Evolutionary conservation across 2,888 invertebrate genomes (phyloP).

Genomic region (Aphidoletes aphidimyza): DNA sequence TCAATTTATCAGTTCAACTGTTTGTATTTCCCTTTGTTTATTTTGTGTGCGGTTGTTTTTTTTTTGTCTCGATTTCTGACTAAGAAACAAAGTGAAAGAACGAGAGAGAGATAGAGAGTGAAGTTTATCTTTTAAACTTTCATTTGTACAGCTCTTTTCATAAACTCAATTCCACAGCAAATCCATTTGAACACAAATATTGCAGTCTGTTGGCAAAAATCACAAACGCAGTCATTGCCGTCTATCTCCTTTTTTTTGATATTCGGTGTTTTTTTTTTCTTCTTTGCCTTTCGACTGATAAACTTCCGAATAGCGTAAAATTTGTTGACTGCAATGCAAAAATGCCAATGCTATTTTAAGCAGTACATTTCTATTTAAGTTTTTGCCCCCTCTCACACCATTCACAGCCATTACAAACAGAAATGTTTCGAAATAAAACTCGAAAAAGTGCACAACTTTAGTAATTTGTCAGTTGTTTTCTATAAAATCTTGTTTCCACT

Average conservation of each 20-base stretch:
- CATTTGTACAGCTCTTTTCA: not conserved
- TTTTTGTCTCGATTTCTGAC: not conserved
- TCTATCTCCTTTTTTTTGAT: not conserved
- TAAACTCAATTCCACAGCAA: not conserved
- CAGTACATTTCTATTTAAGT: conserved; percentile 6
- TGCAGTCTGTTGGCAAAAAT: not conserved
- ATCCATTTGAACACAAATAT: not conserved
- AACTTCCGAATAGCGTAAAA: conserved; percentile 9
- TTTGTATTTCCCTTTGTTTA: not conserved
- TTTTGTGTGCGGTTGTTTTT: not conserved
- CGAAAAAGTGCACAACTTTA: not conserved
- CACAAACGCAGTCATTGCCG: not conserved
- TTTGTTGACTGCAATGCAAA: not conserved
- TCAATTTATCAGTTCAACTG: not conserved
- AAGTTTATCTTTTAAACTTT: conserved; percentile 2
- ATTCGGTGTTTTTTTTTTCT: too few species aligned
- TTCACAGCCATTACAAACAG: not conserved
- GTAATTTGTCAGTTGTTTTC: conserved; percentile 28
- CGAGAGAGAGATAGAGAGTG: too few species aligned
- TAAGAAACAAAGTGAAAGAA: too few species aligned
- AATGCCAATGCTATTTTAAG: not conserved
- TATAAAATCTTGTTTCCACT: not conserved
- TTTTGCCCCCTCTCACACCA: not conserved
- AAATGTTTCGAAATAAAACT: not conserved
- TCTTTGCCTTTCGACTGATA: not conserved